Evolutionary conservation across 2,113 vertebrate species (phyloP).

Genomic region (Elaphurus davidianus): DNA sequence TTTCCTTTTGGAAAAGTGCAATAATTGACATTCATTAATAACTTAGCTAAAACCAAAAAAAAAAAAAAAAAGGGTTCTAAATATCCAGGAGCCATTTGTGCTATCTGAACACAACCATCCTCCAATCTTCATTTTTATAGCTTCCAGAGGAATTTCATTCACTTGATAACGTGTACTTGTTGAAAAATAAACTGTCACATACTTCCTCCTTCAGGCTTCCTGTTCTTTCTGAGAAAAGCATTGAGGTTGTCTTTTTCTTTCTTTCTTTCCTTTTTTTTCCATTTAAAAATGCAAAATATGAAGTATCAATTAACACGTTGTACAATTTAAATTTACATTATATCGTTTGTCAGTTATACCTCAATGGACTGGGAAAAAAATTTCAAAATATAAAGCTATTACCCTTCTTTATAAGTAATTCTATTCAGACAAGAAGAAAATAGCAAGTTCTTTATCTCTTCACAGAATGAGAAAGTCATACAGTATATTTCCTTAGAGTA

Average conservation of each 20-base stretch:
- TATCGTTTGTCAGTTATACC: not conserved
- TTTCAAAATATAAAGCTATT: not conserved
- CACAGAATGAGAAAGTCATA: not conserved
- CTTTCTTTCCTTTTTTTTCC: not conserved
- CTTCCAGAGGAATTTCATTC: conserved; percentile 60
- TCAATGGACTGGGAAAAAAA: not conserved
- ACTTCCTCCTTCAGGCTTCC: conserved; percentile 55
- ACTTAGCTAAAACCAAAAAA: not conserved
- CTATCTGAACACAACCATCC: not conserved
- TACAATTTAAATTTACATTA: not conserved
- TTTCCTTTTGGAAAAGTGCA: conserved; percentile 70
- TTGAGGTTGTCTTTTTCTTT: not conserved
- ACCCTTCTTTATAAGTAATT: not conserved
- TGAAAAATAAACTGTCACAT: conserved; percentile 48
- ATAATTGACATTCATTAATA: conserved; percentile 51
- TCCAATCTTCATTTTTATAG: not conserved
- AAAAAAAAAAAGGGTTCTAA: not conserved
- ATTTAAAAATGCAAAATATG: not conserved
- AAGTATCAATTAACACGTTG: not conserved
- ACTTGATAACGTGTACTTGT: not conserved
- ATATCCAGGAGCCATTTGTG: not conserved
- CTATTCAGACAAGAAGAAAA: not conserved
- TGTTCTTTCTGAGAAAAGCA: conserved; percentile 55
- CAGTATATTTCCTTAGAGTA: not conserved
- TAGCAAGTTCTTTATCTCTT: not conserved